Conservation (phyloP, 2,113 vertebrate genomes). For the Sinocyclocheilus anophthalmus region DNA sequence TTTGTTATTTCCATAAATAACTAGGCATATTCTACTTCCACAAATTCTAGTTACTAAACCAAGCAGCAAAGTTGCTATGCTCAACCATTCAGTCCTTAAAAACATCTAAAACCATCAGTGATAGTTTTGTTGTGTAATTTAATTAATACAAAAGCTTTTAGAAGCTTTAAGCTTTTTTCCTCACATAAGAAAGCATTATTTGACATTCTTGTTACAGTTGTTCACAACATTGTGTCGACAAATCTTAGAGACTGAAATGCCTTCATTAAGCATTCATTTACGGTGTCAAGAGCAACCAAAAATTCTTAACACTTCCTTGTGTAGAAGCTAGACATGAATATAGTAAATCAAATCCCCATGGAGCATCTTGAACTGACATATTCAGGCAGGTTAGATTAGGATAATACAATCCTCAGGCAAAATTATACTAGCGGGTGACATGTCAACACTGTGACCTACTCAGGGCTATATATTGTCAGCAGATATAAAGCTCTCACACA, state of each 20-base stretch:
- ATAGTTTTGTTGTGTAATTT: neutral
- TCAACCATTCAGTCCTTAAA: neutral
- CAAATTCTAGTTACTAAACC: neutral
- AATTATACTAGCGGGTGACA: neutral
- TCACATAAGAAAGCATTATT: neutral
- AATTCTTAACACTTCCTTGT: constrained; percentile 1
- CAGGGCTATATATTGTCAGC: constrained; percentile 17
- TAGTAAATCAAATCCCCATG: constrained; percentile 11
- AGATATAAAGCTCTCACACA: neutral
- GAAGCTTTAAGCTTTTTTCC: neutral
- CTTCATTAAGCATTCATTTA: neutral
- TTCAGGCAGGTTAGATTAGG: constrained; percentile 22
- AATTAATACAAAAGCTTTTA: neutral
- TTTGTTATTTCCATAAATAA: constrained; percentile 5
- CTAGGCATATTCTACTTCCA: neutral
- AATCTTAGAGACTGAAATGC: neutral
- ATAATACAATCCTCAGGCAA: constrained; percentile 2
- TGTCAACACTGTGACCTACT: constrained; percentile 21
- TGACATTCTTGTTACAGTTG: neutral
- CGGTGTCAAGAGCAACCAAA: neutral
- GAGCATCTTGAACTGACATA: neutral
- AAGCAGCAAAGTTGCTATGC: neutral
- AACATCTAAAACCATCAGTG: neutral
- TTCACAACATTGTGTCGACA: neutral
- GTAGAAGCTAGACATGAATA: neutral